Evolutionary conservation across 2,888 invertebrate species (phyloP), one percentile per base, ranked within the genome.

Genomic region (Xestia xanthographa): DNA sequence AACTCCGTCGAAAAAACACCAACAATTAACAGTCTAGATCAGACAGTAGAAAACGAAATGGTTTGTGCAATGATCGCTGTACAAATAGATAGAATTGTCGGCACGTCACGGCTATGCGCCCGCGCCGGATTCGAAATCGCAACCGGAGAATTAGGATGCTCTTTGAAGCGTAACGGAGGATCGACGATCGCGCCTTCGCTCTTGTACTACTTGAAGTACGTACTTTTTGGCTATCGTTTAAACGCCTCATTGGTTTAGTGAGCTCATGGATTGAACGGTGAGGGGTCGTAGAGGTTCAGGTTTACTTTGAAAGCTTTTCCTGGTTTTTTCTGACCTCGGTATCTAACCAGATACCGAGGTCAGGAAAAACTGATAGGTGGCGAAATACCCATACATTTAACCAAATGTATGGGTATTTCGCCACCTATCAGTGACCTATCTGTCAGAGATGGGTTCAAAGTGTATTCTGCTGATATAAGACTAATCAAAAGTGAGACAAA

Each of bases 51-150:
- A 87, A 87, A 82, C 72, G 82, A 85, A 87, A 86, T 83, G 80
- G 70, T 75, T 85, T 84, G 73, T 85, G 67, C 88, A 82, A 84
- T 75, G 73, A 88, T 80, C 82, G 78, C 82, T 90, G 90, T 87
- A 88, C 87, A 88, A 88, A 91, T 87, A 86, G 85, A 90, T 86
- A 88, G 83, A 84, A 83, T 81, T 81, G 79, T 82, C 83, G 86
- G 80, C 80, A 79, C 85, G 92, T 92, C 91, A 91, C 90, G 92
- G 87, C 83, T 67, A 43, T 90, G 92, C 91, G 91, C 91, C 76
- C 86, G 90, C 92, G 92, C 91, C 92, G 92, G 92, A 93, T 92
- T 93, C 87, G 92, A 93, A 93, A 93, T 93, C 92, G 93, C 93
- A 92, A 92, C 91, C 89, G 90, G 81, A 89, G 91, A 91, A 94